phyloP scores from a whole-genome alignment of 2,888 invertebrate species.

The Cephonodes hylas region DNA sequence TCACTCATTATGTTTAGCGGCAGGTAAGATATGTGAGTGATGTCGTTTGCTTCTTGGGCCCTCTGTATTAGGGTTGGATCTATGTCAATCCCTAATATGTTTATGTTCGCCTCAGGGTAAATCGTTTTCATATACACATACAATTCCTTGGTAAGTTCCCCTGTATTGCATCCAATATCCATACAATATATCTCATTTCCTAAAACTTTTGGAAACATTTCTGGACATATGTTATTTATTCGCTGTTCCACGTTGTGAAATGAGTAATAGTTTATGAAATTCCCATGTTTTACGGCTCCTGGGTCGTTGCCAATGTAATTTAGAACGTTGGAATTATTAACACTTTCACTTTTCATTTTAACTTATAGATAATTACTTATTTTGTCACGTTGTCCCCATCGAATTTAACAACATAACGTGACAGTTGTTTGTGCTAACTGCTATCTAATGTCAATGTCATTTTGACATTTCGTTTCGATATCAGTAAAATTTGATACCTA shows the following conservation, averaged over 20 bases:
- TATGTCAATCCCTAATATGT: constrained; percentile 87
- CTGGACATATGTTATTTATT: constrained; percentile 77
- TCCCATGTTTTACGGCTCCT: constrained; percentile 89
- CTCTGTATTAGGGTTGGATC: constrained; percentile 86
- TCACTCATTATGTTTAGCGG: constrained; percentile 82
- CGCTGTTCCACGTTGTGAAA: constrained; percentile 88
- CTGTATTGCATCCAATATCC: constrained; percentile 90
- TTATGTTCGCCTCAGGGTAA: constrained; percentile 51
- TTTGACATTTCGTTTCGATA: no score
- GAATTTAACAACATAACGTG: no score
- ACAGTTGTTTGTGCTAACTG: no score
- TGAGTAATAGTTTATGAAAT: constrained; percentile 93
- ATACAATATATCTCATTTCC: constrained; percentile 73
- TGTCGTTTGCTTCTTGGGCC: constrained; percentile 79
- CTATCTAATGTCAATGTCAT: no score
- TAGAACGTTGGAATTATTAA: constrained; percentile 39
- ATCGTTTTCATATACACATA: constrained; percentile 72
- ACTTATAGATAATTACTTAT: background rate
- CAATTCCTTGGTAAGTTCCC: constrained; percentile 85
- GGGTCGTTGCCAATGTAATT: constrained; percentile 83
- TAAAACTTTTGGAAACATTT: constrained; percentile 54
- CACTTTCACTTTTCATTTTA: constrained; percentile 29
- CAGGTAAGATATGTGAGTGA: constrained; percentile 75
- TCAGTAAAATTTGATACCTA: no score
- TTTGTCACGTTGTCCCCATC: background rate